These are phyloP conservation scores for Antheraea pernyi DNA, from an alignment of 1,140 invertebrate genomes.

Conservation along the genomic window DNA sequence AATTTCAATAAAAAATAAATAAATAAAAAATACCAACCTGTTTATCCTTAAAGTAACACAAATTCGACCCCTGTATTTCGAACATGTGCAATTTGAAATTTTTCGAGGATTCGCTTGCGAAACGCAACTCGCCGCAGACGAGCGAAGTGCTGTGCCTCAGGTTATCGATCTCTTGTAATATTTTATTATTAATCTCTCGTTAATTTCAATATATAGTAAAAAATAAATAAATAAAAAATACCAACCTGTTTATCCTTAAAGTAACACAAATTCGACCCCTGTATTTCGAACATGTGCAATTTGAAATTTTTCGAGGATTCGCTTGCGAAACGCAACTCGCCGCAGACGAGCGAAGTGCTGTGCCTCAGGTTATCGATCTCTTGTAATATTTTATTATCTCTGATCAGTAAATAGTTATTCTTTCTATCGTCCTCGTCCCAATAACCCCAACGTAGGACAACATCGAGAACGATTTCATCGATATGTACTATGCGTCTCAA, in stretches of 20 bases:
- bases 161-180: conserved; percentile 65
- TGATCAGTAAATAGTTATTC: conserved; percentile 89
- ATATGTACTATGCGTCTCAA: conserved; percentile 89
- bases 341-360: conserved; percentile 78
- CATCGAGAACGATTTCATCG: conserved; percentile 83
- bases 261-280: conserved; percentile 86
- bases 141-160: conserved; percentile 79
- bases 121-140: conserved; percentile 85
- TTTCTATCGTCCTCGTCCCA: conserved; percentile 91
- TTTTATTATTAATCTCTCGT: no score
- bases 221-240: conserved; percentile 26
- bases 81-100: conserved; percentile 88
- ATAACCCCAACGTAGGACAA: conserved; percentile 90
- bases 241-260: conserved; percentile 89
- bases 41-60: conserved; percentile 91
- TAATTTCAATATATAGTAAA: no score
- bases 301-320: conserved; percentile 88
- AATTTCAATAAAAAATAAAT: conserved; percentile 20
- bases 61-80: conserved; percentile 87
- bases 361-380: conserved; percentile 73
- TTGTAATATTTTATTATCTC: conserved; percentile 74
- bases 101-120: conserved; percentile 88
- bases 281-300: conserved; percentile 88
- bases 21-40: conserved; percentile 77
- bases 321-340: conserved; percentile 90